Evolutionary conservation across 2,797 vertebrate species (phyloP), one percentile per base, ranked within the genome.

Genomic region (Acanthopagrus latus): DNA sequence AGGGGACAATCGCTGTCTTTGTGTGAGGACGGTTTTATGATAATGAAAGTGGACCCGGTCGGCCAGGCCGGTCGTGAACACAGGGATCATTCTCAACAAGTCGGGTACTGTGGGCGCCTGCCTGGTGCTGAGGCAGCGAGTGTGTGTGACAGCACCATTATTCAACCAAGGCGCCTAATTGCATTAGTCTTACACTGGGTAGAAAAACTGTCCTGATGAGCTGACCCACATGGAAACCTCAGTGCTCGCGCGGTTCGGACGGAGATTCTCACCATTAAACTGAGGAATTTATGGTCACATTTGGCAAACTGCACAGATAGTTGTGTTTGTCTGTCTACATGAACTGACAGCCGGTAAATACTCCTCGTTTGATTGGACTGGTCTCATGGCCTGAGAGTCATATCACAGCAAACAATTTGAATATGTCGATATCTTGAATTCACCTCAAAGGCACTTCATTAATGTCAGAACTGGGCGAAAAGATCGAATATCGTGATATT

Each of bases 61-160:
- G 84, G 81, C 80, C 81, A 75, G 82, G 89, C 90, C 86, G 66
- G 89, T 86, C 81, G 85, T 57, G 80, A 80, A 81, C 88, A 94
- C 91, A 92, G 82, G 88, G 91, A 90, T 87, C 83, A 77, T 85
- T 89, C 88, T 92, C 86, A 87, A 85, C 82, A 89, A 91, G 89
- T 88, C 85, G 27, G 59, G 87, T 81, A 71, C 83, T 89, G 93
- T 91, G 90, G 87, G 93, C 84, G 91, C 86, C 85, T 76, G 87
- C 73, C 78, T 25, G 89, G 75, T 93, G 92, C 94, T 94, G 93
- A 94, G 88, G 86, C 90, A 94, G 92, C 90, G 89, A 83, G 80
- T 91, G 83, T 86, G 87, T 90, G 89, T 93, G 93, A 94, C 93
- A 93, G 92, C 86, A 87, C 89, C 89, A 93, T 94, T 92, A 93